Percentiles rank a stretch among this genome's conserved stretches.
Conservation (phyloP, 2,113 vertebrate species). For the Actinemys pallida region DNA sequence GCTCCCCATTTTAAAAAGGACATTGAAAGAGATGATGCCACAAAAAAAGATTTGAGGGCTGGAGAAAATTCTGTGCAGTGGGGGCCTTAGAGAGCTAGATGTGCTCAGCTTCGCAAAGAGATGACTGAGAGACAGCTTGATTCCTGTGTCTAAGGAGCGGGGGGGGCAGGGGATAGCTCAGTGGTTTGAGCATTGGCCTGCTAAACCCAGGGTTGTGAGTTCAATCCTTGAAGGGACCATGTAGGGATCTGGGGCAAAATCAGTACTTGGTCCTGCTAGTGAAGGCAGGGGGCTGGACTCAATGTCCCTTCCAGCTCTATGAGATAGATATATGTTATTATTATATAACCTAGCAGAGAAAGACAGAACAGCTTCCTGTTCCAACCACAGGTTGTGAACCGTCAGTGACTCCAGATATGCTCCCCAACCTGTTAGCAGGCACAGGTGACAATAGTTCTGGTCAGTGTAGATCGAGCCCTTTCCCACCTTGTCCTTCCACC, state of each 20-base stretch:
- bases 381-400: not conserved
- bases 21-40: not conserved
- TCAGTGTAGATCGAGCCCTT: not conserved
- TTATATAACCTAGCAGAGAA: slow-evolving; percentile 34
- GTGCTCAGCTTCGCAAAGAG: slow-evolving; percentile 59
- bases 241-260: no score
- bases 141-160: slow-evolving; percentile 45
- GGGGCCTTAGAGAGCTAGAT: slow-evolving; percentile 43
- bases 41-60: rapidly evolving
- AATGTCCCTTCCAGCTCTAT: no score
- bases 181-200: no score
- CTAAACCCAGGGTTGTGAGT: no score
- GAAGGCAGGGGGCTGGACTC: no score
- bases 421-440: no score
- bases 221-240: no score
- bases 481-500: not conserved
- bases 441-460: not conserved
- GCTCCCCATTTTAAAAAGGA: no score
- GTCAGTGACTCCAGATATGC: not conserved
- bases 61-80: not conserved
- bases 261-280: no score
- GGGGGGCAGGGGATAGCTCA: no score
- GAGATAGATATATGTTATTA: no score
- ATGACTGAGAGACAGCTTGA: slow-evolving; percentile 63
- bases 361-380: slow-evolving; percentile 27